These are phyloP conservation scores for Macrobrachium rosenbergii DNA, from an alignment of 1,140 invertebrate species.

Conservation along the genomic window DNA sequence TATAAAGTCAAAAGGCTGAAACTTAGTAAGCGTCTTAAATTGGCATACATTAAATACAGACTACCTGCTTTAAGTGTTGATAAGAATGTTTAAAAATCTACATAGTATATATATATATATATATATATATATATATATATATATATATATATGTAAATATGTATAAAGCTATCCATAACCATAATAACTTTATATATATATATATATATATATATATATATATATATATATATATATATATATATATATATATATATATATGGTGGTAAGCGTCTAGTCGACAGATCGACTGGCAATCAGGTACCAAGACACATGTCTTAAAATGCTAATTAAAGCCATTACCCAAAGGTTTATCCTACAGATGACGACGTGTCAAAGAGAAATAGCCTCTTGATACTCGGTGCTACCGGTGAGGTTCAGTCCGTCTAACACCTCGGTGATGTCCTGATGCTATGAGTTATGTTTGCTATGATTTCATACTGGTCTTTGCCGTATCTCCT, in stretches of 20 bases:
- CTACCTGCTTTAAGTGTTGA: not conserved
- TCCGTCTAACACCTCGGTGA: not conserved
- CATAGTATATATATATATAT: not conserved
- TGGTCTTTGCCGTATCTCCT: not conserved
- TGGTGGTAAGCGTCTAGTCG: no score
- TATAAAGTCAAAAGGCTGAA: no score
- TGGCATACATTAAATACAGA: no score
- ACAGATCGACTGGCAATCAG: no score
- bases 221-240: not conserved
- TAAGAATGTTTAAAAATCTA: not conserved
- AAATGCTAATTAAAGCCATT: no score
- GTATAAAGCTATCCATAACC: no score
- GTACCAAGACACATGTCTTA: no score
- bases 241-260: not conserved
- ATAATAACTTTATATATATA: no score
- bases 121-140: not conserved
- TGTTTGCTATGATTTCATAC: not conserved
- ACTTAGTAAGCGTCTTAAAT: not conserved
- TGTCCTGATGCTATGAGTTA: no score
- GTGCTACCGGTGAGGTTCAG: not conserved
- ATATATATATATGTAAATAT: not conserved
- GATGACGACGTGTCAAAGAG: no score
- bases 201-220: not conserved
- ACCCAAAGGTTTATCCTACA: no score
- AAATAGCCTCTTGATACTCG: not conserved